Evolutionary conservation across 2,113 vertebrate genomes (phyloP).

Genomic region (Hylia prasina): DNA sequence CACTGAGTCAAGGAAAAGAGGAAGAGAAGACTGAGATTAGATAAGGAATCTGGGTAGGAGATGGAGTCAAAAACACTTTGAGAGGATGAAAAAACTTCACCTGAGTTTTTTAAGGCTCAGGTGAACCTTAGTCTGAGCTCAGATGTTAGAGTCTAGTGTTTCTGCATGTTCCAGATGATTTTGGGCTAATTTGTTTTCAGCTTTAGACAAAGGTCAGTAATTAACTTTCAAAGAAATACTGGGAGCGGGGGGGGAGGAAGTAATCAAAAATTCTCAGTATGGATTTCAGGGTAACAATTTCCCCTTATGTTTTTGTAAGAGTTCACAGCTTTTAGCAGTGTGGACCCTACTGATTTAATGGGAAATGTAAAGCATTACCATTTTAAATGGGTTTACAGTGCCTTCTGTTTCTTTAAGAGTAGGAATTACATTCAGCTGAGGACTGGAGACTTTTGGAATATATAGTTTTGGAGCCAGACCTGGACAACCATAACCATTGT

Average conservation of each 20-base stretch:
- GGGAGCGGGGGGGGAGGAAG: accelerated
- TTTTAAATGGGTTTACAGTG: background rate
- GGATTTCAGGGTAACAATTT: background rate
- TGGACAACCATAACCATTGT: background rate
- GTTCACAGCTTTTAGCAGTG: background rate
- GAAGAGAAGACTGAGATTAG: too few species aligned
- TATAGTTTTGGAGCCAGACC: background rate
- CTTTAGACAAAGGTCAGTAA: background rate
- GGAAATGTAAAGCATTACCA: background rate
- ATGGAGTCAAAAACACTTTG: too few species aligned
- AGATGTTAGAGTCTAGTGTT: background rate
- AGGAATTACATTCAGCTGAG: background rate
- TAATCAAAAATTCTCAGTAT: background rate
- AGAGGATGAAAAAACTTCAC: too few species aligned
- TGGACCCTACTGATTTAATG: background rate
- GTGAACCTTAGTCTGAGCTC: background rate
- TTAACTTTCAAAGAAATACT: background rate
- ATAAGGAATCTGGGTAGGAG: too few species aligned
- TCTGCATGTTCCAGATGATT: background rate
- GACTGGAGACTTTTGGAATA: background rate
- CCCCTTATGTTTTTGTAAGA: background rate
- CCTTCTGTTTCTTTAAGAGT: background rate
- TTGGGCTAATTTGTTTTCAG: background rate
- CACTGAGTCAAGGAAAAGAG: too few species aligned
- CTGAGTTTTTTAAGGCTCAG: background rate